Evolutionary conservation across 2,113 vertebrate species (phyloP), one percentile per base, ranked within the genome.

Genomic region (Ophthalmotilapia sp.): DNA sequence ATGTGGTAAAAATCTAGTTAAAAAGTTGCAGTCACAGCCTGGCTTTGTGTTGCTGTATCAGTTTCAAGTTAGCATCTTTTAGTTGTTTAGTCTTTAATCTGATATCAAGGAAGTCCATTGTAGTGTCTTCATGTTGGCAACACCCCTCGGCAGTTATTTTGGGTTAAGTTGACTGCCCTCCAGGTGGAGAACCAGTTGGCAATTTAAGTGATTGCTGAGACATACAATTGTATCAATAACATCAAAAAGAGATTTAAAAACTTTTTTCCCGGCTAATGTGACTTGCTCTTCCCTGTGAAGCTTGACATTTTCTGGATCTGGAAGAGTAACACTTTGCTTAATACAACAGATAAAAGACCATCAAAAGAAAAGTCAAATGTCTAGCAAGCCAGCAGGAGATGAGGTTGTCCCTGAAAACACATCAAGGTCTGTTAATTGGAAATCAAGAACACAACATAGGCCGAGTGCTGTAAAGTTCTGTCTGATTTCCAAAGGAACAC

Each of bases 1-100:
- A 92, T 82, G 56, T 92, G 88, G 65, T 82, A 70, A 85, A 91
- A 53, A 88, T 94, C 87, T 87, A 42, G 54, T 87, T 90, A 56
- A 86, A 84, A 54, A 31, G n/a, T 11, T 10, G 60, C 70, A 82
- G 81, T 86, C 73, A 83, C 31, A 84, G 36, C 80, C 36, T 26
- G 29, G 19, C 47, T 2, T n/a, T 56, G 60, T 80, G 73, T 81
- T 75, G 31, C 38, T 55, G 2, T 73, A 83, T 88, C 65, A 84
- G 75, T 87, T 80, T 80, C 51, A 88, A 38, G 15, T 62, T 54
- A 42, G 42, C 9, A 47, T 92, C 40, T 80, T 84, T 12, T 31
- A 49, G 42, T 77, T 31, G 26, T 77, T 80, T 33, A 19, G 26
- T 15, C 70, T 90, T 83, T 91, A 77, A 86, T 87, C 79, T 84